Evolutionary conservation across 2,888 invertebrate genomes (phyloP).

Genomic region (Stenoptilia bipunctidactyla): DNA sequence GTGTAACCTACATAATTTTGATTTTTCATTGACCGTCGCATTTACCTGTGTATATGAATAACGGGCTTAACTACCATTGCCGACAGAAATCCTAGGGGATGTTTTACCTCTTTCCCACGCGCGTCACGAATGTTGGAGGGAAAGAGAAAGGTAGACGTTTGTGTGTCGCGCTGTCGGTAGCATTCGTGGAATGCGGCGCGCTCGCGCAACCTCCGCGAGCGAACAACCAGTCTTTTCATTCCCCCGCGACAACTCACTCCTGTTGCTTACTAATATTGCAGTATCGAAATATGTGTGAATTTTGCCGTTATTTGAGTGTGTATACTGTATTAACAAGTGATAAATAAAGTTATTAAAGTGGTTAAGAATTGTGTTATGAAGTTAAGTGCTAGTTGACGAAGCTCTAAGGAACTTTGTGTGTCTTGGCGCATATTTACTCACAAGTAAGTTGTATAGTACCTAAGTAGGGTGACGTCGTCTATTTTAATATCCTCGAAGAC

Average conservation of each 20-base stretch:
- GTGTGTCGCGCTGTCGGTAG: constrained; percentile 30
- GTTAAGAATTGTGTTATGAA: constrained; percentile 57
- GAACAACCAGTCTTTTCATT: constrained; percentile 49
- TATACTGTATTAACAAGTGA: constrained; percentile 41
- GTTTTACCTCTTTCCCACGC: constrained; percentile 22
- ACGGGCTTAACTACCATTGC: constrained; percentile 48
- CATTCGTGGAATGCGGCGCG: constrained; percentile 62
- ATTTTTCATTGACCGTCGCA: constrained; percentile 25
- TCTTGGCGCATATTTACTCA: constrained; percentile 45
- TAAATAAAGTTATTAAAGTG: constrained; percentile 47
- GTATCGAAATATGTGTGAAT: constrained; percentile 51
- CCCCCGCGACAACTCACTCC: constrained; percentile 38
- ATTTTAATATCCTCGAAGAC: background rate
- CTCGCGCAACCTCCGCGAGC: constrained; percentile 44
- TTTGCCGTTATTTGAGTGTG: constrained; percentile 45
- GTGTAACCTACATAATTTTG: constrained; percentile 1
- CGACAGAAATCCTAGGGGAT: constrained; percentile 23
- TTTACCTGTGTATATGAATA: constrained; percentile 53
- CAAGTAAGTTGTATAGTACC: constrained; percentile 38
- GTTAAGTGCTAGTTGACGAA: constrained; percentile 57
- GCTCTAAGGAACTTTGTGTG: constrained; percentile 47
- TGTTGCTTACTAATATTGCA: constrained; percentile 14
- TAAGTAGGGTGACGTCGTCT: constrained; percentile 52
- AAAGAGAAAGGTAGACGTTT: constrained; percentile 38
- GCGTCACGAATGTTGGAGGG: constrained; percentile 15